Conservation (phyloP, 2,888 invertebrate genomes). For the Teleiodes luculella region DNA sequence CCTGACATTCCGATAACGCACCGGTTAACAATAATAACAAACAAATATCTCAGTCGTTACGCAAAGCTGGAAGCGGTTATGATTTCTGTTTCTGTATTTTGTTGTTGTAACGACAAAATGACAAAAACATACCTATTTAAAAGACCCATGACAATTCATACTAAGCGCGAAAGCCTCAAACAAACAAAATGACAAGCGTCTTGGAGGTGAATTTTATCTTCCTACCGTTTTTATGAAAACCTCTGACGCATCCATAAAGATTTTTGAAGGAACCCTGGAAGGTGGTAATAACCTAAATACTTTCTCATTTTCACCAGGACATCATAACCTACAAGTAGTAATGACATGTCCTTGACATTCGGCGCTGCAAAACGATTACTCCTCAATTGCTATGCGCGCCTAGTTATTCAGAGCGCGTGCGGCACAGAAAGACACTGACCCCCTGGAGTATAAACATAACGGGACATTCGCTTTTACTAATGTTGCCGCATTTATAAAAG, state of each 20-base stretch:
- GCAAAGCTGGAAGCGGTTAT: no score
- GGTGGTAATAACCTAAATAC: background rate
- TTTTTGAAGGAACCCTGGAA: background rate
- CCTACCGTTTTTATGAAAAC: no score
- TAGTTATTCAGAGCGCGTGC: constrained; percentile 17
- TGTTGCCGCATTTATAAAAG: background rate
- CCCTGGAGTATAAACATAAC: constrained; percentile 18
- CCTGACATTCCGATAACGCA: background rate
- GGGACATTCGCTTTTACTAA: constrained; percentile 3
- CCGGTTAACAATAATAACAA: background rate
- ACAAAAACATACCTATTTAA: no score
- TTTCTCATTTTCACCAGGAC: constrained; percentile 1
- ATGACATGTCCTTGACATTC: constrained; percentile 16
- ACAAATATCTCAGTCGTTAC: background rate
- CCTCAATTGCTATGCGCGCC: constrained; percentile 8
- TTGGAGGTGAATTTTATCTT: no score
- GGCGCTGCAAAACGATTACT: background rate
- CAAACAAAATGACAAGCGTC: no score
- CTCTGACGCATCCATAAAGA: no score
- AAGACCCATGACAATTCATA: no score
- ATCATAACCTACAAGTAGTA: background rate
- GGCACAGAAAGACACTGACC: constrained; percentile 6
- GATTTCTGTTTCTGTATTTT: no score
- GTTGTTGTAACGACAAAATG: no score
- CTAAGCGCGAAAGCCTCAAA: no score